Base-by-base conservation (phyloP, 2,888 invertebrate species). In the Rosalia funebris region DNA sequence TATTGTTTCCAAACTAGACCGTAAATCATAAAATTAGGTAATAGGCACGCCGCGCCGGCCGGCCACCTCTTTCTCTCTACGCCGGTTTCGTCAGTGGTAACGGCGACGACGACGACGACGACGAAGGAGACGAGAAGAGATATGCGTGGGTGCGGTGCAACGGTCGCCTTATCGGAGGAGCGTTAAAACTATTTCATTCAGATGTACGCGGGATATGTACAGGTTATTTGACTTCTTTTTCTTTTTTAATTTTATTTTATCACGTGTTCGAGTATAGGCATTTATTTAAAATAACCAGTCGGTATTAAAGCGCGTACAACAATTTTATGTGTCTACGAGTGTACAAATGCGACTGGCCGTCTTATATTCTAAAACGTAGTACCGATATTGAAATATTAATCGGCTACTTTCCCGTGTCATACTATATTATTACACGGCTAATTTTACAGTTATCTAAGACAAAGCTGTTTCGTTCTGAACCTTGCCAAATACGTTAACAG, bases 11-110 rank as follows among this genome's bases (percentile, higher is more conserved):
- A 39, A 68, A 63, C 60, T 63, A 56, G 63, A 57, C 64, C 65
- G 66, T 70, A 63, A 69, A 68, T 68, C 66, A 68, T 54, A 58
- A 61, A 70, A 69, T 71, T 71, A 65, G 69, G 67, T 62, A 71
- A 70, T 57, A 58, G 64, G 56, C 56, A 45, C 31, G 31, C 31
- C 14, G 19, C 32, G 39, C 50, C 19, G 39, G 39, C 25, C 37
- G n/a, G 4, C 47, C 34, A 32, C 11, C 32, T 34, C 34, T 45
- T 15, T 11, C 19, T 3, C 3, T 3, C 25, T 25, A 25, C 25
- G 25, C 4, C 25, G 25, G 1, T 17, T 34, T 36, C 48, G 36
- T 48, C 48, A 36, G 45, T 31, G 45, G 45, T 32, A 31, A 48
- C 36, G 48, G 16, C 7, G 9, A n/a, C 25, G 7, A 7, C 7